Percentiles rank a stretch among this genome's conserved stretches.
phyloP scores from a whole-genome alignment of 2,797 vertebrate species.

The Periophthalmus magnuspinnatus region DNA sequence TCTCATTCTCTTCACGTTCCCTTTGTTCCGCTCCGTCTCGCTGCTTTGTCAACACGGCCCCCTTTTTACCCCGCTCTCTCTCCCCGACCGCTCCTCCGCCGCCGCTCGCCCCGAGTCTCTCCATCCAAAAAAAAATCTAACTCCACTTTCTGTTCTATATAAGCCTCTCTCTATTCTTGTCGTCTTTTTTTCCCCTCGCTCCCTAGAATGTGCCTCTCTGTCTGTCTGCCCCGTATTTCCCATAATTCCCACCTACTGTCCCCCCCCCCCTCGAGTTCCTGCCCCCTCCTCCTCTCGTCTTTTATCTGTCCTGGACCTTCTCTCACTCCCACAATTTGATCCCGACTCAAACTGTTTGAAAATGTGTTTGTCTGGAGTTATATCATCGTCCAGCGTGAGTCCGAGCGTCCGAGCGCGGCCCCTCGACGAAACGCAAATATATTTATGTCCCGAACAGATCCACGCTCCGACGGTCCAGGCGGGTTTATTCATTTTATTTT shows the following conservation, averaged over 20 bases:
- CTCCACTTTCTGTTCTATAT: conserved; percentile 75
- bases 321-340: conserved; percentile 69
- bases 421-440: too few species aligned
- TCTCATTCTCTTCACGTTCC: conserved; percentile 85
- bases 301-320: conserved; percentile 67
- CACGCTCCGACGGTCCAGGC: too few species aligned
- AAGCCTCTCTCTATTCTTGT: conserved; percentile 61
- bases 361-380: conserved; percentile 63
- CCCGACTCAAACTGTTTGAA: conserved; percentile 67
- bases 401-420: too few species aligned
- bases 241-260: conserved; percentile 78
- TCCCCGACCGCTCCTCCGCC: conserved; percentile 60
- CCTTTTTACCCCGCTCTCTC: conserved; percentile 58
- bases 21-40: conserved; percentile 83
- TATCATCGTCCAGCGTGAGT: conserved; percentile 56
- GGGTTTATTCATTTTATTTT: too few species aligned
- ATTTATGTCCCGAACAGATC: too few species aligned
- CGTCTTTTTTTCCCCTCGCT: conserved; percentile 35
- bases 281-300: conserved; percentile 26
- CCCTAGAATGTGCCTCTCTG: conserved; percentile 78
- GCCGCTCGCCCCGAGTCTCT: conserved; percentile 64
- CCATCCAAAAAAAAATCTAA: conserved; percentile 64
- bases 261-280: conserved; percentile 67
- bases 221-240: conserved; percentile 79
- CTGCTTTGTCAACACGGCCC: conserved; percentile 82